Evolutionary conservation across 2,797 vertebrate genomes (phyloP), one percentile per base, ranked within the genome.

Genomic region (Labeo calbasu): DNA sequence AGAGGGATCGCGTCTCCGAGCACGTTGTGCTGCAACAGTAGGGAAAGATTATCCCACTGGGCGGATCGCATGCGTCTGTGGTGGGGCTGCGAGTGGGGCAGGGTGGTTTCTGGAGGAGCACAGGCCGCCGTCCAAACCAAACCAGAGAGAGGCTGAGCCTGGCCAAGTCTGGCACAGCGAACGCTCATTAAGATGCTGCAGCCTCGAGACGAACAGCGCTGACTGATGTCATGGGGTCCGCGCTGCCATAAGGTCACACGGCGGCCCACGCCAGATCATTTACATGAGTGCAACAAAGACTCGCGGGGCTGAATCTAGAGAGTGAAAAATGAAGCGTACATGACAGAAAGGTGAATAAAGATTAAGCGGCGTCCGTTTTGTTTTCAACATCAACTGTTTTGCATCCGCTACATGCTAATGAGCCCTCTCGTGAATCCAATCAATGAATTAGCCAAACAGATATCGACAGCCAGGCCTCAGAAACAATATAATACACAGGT

Each of bases 141-240:
- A 86, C 86, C 82, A 66, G 76, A 57, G 59, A 57, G 66, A 51
- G 76, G 79, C 70, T 28, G 40, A 75, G 57, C 68, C 46, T 14
- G 55, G 85, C 87, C 83, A 87, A 85, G 86, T 87, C 83, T 89
- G 86, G 86, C 86, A 65, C 79, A 76, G 79, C 48, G 36, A 78
- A 70, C 48, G 11, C 71, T 88, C 87, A 88, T 88, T 89, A 89
- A 85, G 78, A 81, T 85, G 83, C 86, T 73, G 87, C 65, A 76
- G 89, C 92, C 91, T 88, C 25, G 46, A 91, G 89, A 86, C 91
- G 87, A 93, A 94, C 91, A 90, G 92, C 90, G 86, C 89, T 86
- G 90, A 90, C 91, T 69, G 84, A 85, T 86, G 86, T 89, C 88
- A 89, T 78, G 84, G 82, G 86, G 88, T 86, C 79, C 80, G 76